phyloP scores from a whole-genome alignment of 1,140 invertebrate species.

The Babylonia areolata region DNA sequence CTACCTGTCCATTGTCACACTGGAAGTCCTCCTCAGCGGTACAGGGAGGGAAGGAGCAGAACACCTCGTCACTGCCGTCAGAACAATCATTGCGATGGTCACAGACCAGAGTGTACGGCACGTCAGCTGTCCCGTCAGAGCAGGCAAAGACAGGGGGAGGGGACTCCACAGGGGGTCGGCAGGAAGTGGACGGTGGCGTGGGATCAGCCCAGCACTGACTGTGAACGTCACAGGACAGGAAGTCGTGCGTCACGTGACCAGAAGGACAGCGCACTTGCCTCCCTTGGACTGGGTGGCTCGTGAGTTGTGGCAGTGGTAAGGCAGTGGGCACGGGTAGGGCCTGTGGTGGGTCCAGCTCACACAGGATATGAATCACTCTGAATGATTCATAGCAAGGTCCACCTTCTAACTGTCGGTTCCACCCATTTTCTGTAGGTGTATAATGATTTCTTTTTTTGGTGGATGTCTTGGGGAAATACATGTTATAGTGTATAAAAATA shows the following conservation, averaged over 20 bases:
- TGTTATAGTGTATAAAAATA: too few relatives aligned
- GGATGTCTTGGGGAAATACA: too few relatives aligned
- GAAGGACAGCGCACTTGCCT: background rate
- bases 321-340: background rate
- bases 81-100: conserved; percentile 15
- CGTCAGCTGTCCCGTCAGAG: background rate
- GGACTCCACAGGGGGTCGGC: background rate
- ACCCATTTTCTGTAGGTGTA: too few relatives aligned
- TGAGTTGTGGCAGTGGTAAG: background rate
- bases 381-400: too few relatives aligned
- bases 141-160: conserved; percentile 14
- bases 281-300: background rate
- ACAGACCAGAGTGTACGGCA: conserved; percentile 28
- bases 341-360: background rate
- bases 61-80: conserved; percentile 22
- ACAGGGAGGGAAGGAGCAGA: conserved; percentile 1
- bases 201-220: conserved; percentile 13
- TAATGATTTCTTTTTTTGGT: too few relatives aligned
- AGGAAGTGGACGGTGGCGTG: background rate
- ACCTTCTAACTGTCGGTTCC: too few relatives aligned
- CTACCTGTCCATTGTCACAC: conserved; percentile 11
- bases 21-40: background rate
- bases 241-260: conserved; percentile 16
- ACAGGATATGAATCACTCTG: too few relatives aligned
- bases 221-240: conserved; percentile 17